A percentile compares a stretch with the other conserved stretches of the same genome.
These are phyloP conservation scores for Gymnocheta viridis DNA, from an alignment of 2,888 invertebrate species.

Conservation along the genomic window DNA sequence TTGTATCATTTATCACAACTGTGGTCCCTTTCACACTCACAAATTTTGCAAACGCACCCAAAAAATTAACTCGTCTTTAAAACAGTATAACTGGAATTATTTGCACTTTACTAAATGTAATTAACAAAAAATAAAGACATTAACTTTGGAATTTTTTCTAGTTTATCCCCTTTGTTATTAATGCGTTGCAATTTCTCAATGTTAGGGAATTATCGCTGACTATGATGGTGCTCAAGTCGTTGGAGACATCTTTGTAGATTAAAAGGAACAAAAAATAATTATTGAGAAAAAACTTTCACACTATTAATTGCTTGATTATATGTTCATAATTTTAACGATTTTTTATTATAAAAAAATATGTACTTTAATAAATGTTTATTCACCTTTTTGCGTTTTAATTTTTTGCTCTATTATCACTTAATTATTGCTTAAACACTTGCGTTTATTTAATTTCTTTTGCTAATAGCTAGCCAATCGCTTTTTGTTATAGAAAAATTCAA, in stretches of 20 bases:
- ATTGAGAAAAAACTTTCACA: constrained; percentile 43
- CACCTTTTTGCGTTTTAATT: constrained; percentile 67
- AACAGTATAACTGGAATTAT: constrained; percentile 43
- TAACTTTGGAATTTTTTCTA: constrained; percentile 49
- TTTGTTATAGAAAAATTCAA: constrained; percentile 45
- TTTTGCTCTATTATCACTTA: constrained; percentile 52
- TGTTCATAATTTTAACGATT: constrained; percentile 44
- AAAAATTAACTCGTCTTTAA: constrained; percentile 30
- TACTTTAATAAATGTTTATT: constrained; percentile 41
- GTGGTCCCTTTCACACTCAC: constrained; percentile 38
- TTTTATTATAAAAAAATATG: constrained; percentile 29
- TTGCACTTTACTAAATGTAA: constrained; percentile 62
- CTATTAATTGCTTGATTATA: constrained; percentile 17
- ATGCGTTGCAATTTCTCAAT: constrained; percentile 21
- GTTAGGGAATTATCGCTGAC: constrained; percentile 3
- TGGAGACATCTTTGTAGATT: constrained; percentile 8
- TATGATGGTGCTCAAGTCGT: neutral
- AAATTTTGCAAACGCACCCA: constrained; percentile 63
- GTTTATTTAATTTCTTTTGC: constrained; percentile 35
- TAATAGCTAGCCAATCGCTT: constrained; percentile 35
- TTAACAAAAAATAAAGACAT: constrained; percentile 58
- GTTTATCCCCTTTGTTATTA: constrained; percentile 17
- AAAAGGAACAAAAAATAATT: constrained; percentile 15
- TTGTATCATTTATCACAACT: constrained; percentile 3
- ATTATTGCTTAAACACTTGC: constrained; percentile 59